These are phyloP conservation scores for Baronia brevicornis DNA, from an alignment of 2,888 invertebrate species.

Conservation along the genomic window DNA sequence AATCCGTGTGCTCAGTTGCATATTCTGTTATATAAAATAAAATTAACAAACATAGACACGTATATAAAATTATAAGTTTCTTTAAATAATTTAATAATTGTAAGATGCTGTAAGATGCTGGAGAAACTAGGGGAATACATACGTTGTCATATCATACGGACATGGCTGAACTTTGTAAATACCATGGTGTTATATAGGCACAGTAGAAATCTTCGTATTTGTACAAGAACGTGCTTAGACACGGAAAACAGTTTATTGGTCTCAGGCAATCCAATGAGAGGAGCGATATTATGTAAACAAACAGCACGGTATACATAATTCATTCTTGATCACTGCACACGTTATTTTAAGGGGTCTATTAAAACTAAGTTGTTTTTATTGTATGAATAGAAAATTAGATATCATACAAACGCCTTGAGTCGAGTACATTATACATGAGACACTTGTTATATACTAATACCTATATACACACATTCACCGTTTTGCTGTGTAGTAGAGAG, in stretches of 20 bases:
- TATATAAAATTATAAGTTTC: too few relatives aligned
- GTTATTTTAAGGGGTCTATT: conserved; percentile 29
- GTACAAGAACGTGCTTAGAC: conserved; percentile 63
- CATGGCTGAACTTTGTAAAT: conserved; percentile 38
- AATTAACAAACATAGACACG: too few relatives aligned
- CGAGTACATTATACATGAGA: too few relatives aligned
- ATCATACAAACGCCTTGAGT: conserved; percentile 10
- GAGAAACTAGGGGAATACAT: too few relatives aligned
- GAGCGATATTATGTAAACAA: conserved; percentile 60
- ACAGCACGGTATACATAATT: conserved; percentile 63
- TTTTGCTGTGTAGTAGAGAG: neutral
- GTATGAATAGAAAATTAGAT: conserved; percentile 14
- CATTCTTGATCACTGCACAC: conserved; percentile 52
- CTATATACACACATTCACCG: conserved; percentile 6
- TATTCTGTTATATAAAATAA: too few relatives aligned
- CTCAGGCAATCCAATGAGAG: conserved; percentile 34
- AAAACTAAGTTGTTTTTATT: conserved; percentile 12
- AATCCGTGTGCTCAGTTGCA: too few relatives aligned
- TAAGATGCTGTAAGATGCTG: too few relatives aligned
- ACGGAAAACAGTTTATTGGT: conserved; percentile 57
- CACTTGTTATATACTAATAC: too few relatives aligned
- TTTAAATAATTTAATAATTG: too few relatives aligned
- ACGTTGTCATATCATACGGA: too few relatives aligned
- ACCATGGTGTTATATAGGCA: conserved; percentile 51
- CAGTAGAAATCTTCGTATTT: conserved; percentile 36